Evolutionary conservation across 2,113 vertebrate genomes (phyloP).

Genomic region (Aegithalos caudatus): DNA sequence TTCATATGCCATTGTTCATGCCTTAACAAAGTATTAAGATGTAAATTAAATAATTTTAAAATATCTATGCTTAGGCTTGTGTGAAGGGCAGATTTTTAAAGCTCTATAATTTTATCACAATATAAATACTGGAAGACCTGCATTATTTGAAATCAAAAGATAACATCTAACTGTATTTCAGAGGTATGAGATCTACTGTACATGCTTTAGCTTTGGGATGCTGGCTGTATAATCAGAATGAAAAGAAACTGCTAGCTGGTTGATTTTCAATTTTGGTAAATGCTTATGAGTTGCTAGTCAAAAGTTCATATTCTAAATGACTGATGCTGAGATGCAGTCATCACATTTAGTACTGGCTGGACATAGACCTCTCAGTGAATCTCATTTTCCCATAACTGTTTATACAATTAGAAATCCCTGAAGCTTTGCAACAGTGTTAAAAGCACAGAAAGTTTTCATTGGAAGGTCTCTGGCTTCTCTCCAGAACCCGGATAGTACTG

Average conservation of each 20-base stretch:
- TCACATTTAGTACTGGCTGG: constrained; percentile 10
- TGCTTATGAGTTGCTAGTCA: neutral
- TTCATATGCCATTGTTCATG: constrained; percentile 77
- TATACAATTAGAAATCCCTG: constrained; percentile 40
- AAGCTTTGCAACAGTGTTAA: constrained; percentile 42
- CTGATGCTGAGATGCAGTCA: neutral
- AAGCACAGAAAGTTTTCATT: constrained; percentile 20
- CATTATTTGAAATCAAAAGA: constrained; percentile 25
- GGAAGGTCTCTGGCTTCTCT: neutral
- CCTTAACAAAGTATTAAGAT: constrained; percentile 78
- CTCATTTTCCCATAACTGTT: constrained; percentile 33
- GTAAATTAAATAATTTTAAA: constrained; percentile 75
- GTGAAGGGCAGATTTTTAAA: constrained; percentile 73
- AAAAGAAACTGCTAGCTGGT: neutral
- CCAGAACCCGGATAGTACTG: neutral
- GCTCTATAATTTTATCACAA: constrained; percentile 72
- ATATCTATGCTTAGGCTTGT: constrained; percentile 68
- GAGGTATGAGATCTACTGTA: constrained; percentile 1
- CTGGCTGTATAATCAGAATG: neutral
- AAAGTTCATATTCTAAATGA: neutral
- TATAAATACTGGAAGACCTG: constrained; percentile 26
- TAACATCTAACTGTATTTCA: neutral
- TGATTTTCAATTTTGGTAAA: constrained; percentile 13
- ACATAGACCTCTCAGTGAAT: neutral
- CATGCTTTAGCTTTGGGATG: constrained; percentile 47